Percentiles rank a stretch among this genome's conserved stretches.
Conservation (phyloP, 1,140 invertebrate species). For the Euura lappo region DNA sequence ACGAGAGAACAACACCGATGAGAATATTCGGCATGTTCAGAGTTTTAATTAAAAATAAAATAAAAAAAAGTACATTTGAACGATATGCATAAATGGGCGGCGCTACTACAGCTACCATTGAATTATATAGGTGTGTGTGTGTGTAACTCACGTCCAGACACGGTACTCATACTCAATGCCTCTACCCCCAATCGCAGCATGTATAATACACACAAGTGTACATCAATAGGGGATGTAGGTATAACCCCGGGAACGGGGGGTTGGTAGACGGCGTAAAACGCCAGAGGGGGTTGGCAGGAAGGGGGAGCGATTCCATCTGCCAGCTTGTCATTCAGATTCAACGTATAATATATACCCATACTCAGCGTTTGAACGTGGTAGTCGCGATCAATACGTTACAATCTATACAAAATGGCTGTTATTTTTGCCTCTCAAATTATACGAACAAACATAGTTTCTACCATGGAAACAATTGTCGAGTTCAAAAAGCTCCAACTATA, state of each 20-base stretch:
- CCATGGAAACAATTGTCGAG: too few species aligned
- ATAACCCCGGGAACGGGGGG: constrained; percentile 39
- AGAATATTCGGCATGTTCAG: constrained; percentile 21
- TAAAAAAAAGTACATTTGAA: constrained; percentile 46
- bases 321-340: constrained; percentile 59
- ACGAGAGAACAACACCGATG: constrained; percentile 20
- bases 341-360: constrained; percentile 42
- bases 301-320: constrained; percentile 60
- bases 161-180: neutral
- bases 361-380: constrained; percentile 44
- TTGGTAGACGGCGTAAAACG: constrained; percentile 42
- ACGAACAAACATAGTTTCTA: too few species aligned
- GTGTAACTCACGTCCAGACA: constrained; percentile 45
- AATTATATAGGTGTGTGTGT: constrained; percentile 39
- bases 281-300: constrained; percentile 32
- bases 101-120: constrained; percentile 16
- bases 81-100: constrained; percentile 24
- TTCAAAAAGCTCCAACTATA: too few species aligned
- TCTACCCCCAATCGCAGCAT: neutral
- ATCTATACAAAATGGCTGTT: constrained; percentile 62
- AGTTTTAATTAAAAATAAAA: constrained; percentile 26
- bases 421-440: constrained; percentile 16
- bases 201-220: neutral
- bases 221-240: neutral
- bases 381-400: constrained; percentile 60